Evolutionary conservation across 1,140 invertebrate genomes (phyloP).

Genomic region (Paralvinella palmiformis): DNA sequence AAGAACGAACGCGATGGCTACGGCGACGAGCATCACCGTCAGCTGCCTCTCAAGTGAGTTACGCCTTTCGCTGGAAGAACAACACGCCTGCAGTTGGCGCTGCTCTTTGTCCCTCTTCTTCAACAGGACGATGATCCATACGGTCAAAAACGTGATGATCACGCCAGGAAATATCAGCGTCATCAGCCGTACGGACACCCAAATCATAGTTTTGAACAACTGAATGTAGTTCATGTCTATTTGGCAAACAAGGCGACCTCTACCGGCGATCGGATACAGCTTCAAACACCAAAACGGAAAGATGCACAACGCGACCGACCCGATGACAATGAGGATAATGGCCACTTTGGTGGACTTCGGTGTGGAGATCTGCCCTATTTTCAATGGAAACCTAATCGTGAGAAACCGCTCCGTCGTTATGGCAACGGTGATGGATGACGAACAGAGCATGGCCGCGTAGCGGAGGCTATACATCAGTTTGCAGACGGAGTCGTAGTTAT

Average conservation of each 20-base stretch:
- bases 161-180: neutral
- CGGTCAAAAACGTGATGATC: neutral
- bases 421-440: neutral
- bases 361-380: neutral
- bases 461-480: too few relatives aligned
- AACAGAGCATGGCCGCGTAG: neutral
- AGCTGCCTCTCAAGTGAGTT: slow-evolving; percentile 4
- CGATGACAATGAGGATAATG: neutral
- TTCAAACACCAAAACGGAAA: neutral
- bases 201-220: neutral
- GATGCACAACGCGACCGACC: neutral
- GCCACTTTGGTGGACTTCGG: neutral
- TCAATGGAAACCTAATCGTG: neutral
- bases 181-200: neutral
- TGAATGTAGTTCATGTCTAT: too few relatives aligned
- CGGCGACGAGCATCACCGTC: slow-evolving; percentile 15
- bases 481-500: too few relatives aligned
- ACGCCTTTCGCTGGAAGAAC: neutral
- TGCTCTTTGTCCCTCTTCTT: too few relatives aligned
- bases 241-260: too few relatives aligned
- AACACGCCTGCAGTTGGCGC: too few relatives aligned
- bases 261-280: neutral
- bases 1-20: slow-evolving; percentile 2
- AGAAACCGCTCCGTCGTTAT: neutral
- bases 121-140: neutral